Percentiles rank a stretch among this genome's conserved stretches.
phyloP scores from a whole-genome alignment of 2,888 invertebrate species.

The Cactoblastis cactorum region DNA sequence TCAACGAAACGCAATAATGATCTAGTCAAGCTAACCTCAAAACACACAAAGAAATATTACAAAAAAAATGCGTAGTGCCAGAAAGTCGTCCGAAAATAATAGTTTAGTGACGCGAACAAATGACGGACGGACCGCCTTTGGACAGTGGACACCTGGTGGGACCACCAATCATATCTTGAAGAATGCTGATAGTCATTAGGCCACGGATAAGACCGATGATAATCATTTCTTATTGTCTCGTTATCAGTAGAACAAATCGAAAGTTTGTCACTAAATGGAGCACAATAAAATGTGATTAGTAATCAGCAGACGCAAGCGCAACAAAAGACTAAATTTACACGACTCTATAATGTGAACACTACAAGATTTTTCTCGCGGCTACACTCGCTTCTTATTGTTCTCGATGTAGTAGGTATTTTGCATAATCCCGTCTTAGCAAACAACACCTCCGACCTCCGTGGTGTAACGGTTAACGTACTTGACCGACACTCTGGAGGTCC shows the following conservation, averaged over 20 bases:
- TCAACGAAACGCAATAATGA: background rate
- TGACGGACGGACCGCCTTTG: slow-evolving; percentile 30
- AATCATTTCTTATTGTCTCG: slow-evolving; percentile 24
- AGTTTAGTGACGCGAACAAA: slow-evolving; percentile 40
- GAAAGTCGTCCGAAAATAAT: slow-evolving; percentile 38
- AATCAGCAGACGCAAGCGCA: no score
- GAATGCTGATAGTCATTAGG: slow-evolving; percentile 8
- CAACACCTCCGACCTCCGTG: no score
- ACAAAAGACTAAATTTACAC: no score
- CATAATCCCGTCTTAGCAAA: no score
- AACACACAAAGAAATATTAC: slow-evolving; percentile 17
- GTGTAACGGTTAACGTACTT: no score
- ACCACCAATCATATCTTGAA: slow-evolving; percentile 1
- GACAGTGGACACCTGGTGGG: slow-evolving; percentile 36
- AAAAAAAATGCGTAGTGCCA: slow-evolving; percentile 27
- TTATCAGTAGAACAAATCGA: slow-evolving; percentile 20
- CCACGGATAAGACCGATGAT: slow-evolving; percentile 17
- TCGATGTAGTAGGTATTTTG: no score
- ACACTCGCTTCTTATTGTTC: no score
- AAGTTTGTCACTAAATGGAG: slow-evolving; percentile 16
- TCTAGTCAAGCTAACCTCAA: background rate
- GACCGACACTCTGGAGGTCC: no score
- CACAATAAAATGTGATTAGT: background rate
- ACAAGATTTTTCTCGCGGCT: no score
- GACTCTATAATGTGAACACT: no score